phyloP scores from a whole-genome alignment of 2,888 invertebrate genomes.

The Podotricha telesiphe region DNA sequence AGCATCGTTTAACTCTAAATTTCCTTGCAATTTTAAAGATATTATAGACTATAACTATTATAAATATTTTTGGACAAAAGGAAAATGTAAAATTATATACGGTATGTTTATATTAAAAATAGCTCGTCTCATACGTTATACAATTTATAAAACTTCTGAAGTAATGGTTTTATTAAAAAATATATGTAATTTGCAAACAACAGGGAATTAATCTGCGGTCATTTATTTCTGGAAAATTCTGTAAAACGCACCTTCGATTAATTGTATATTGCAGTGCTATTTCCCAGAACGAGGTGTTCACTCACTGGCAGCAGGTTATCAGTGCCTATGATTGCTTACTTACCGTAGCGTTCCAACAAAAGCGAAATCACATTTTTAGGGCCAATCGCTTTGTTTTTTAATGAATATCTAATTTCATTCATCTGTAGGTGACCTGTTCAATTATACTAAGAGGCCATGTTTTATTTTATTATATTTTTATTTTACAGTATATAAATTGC shows the following conservation, averaged over 20 bases:
- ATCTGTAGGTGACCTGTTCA: constrained; percentile 10
- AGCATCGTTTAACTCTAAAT: background rate
- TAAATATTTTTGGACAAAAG: no score
- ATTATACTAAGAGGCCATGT: background rate
- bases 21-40: background rate
- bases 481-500: no score
- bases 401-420: constrained; percentile 8
- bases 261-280: constrained; percentile 47
- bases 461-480: background rate
- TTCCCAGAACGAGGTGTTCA: constrained; percentile 55
- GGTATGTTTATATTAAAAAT: no score
- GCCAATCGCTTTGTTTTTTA: constrained; percentile 24
- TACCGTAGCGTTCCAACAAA: constrained; percentile 42
- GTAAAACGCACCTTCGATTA: constrained; percentile 47
- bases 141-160: no score
- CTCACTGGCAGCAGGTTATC: constrained; percentile 58
- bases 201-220: constrained; percentile 33
- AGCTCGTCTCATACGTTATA: no score
- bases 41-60: background rate
- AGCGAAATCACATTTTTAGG: constrained; percentile 31
- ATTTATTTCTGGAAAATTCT: constrained; percentile 44
- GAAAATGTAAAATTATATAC: no score
- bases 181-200: constrained; percentile 35
- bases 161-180: constrained; percentile 41
- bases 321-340: constrained; percentile 61